Base-by-base conservation (phyloP, 2,797 vertebrate species). In the Buphagus erythrorhynchus region DNA sequence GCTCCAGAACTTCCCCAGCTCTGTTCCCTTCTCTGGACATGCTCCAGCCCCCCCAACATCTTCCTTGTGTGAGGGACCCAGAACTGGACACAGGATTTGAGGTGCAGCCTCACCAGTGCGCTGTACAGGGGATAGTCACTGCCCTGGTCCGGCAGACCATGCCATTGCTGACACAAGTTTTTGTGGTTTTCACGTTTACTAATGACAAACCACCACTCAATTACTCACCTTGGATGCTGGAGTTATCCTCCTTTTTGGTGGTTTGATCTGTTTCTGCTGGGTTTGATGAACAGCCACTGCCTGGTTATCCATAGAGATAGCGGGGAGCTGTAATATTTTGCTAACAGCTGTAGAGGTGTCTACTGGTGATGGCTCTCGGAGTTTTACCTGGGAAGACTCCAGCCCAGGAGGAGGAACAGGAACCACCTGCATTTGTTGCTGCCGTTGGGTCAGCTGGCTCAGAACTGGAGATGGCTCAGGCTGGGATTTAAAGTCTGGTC, bases 401-500 rank as follows among this genome's bases (percentile, higher is more conserved):
- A 98, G 97, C 95, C 98, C 98, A 57, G 98, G 97, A 84, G 98
- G 97, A 61, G 97, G 95, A 88, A 78, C 85, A 38, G 97, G 45
- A 28, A 97, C 83, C 40, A 95, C n/a, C 25, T 97, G 97, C 24
- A 92, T 87, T 79, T 98, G 98, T 11, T 98, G 97, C 94, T 99
- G 99, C 94, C 99, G 98, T 93, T 99, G 99, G 58, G 98, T 98
- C 93, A 99, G 95, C 84, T 99, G 99, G 98, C 99, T 99, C 97
- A 99, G 98, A 96, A 99, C 98, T 55, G 99, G 99, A 45, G 99
- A 99, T n/a, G 99, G 99, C 92, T 99, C 99, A 61, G 99, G 99
- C 95, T 99, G 99, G 95, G 99, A 98, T 88, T 99, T 99, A 97
- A 99, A 99, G 97, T 99, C 99, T 98, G 98, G 63, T 28, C 88